Evolutionary conservation across 2,797 vertebrate species (phyloP), one percentile per base, ranked within the genome.

Genomic region (Cossypha dichroa): DNA sequence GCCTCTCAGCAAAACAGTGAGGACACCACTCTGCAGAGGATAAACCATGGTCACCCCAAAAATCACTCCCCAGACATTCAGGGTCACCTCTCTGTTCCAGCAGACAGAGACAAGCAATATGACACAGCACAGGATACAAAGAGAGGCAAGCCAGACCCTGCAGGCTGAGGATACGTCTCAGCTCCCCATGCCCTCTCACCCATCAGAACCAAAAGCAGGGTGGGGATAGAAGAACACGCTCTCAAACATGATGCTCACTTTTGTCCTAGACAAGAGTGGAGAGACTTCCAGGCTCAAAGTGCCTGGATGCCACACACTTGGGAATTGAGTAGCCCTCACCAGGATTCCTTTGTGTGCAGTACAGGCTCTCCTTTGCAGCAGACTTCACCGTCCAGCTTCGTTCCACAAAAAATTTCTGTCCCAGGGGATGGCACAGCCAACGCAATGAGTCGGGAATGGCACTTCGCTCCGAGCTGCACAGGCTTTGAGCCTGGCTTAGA

Each of bases 401-500:
- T 78, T 99, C 99, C 96, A 99, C 98, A 97, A 99, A 99, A 94
- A 99, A 99, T 97, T 99, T 99, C 93, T 98, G 98, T 68, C 99
- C 99, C 96, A 99, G 67, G 0, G 99, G 99, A 16, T 99, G 99
- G 97, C 99, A 99, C 78, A 99, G 98, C 99, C 99, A 99, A 85
- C 98, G 98, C 85, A 99, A 94, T 0, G 98, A 98, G 92, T 99
- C 99, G 0, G 99, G 99, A 91, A 99, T 97, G 2, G 98, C 96
- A 26, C 98, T 99, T 41, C 96, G 97, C 85, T 99, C 99, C 0
- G 98, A 98, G 83, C 97, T 98, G 95, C 96, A 99, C 96, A 96
- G 97, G 96, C 97, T 99, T 98, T 79, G 98, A 43, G 99, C 99
- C 85, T 99, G 98, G 59, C 98, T 99, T 92, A 99, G 93, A 81